These are phyloP conservation scores for Nettapus auritus DNA, from an alignment of 2,113 vertebrate species.

Conservation along the genomic window DNA sequence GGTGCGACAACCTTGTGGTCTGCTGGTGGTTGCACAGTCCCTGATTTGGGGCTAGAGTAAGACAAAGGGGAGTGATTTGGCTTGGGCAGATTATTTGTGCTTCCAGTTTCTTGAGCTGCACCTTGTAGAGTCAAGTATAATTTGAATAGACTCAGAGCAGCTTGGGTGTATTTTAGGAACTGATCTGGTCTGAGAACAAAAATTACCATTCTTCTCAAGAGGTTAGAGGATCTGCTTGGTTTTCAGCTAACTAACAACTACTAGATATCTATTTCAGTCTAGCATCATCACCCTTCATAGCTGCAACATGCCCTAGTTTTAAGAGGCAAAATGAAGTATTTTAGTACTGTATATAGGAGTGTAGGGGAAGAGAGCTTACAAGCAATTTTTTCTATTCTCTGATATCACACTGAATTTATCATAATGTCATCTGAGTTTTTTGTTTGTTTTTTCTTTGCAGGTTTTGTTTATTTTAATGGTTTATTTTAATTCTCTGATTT, in stretches of 20 bases:
- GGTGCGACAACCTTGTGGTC: not conserved
- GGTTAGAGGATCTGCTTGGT: not conserved
- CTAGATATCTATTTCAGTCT: not conserved
- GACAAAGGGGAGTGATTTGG: not conserved
- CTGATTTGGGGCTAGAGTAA: not conserved
- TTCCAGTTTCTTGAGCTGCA: not conserved
- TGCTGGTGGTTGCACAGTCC: not conserved
- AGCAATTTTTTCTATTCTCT: not conserved
- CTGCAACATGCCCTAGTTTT: not conserved
- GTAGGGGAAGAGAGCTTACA: not conserved
- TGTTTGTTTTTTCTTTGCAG: not conserved
- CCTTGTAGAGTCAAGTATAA: not conserved
- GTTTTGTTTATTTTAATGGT: not conserved
- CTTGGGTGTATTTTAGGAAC: not conserved
- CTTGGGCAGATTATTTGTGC: not conserved
- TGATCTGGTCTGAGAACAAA: not conserved
- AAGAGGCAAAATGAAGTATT: not conserved
- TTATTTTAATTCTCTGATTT: constrained; percentile 17
- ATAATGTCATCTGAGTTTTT: not conserved
- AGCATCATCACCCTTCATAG: not conserved
- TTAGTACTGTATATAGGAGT: not conserved
- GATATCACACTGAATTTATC: not conserved
- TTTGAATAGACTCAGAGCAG: not conserved
- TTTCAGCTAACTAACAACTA: not conserved
- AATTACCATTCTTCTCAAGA: not conserved